Evolutionary conservation across 2,797 vertebrate species (phyloP), one percentile per base, ranked within the genome.

Genomic region (Todus mexicanus): DNA sequence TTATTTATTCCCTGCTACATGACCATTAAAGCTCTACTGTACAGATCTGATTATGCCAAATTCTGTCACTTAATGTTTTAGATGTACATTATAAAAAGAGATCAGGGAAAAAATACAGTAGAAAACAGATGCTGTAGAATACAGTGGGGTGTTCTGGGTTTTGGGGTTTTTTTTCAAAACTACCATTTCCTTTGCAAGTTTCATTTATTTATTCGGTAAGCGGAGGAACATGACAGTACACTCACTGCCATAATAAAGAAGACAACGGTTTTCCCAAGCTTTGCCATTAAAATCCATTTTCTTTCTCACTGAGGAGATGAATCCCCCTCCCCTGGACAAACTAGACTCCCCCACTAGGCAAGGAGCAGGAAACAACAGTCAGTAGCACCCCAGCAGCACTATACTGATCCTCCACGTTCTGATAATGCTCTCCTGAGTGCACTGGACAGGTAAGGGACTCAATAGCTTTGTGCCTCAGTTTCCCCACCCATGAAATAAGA

Each of bases 1-100:
- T 90, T 79, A 80, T 87, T 90, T 95, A 92, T 87, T 94, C 94
- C 85, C 94, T 80, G 81, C 60, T 87, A 90, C 53, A 94, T 57
- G 64, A 87, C 69, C 94, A 85, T 91, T 94, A 92, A 92, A 75
- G 63, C 70, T 95, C 86, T 84, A 87, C 93, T 75, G 82, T 70
- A 91, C 27, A 51, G 83, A 83, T 60, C 73, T 2, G 4, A 65
- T 65, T 74, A 88, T 93, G 95, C 93, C 95, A 95, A 94, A 91
- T 81, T 80, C 87, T 90, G 78, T 89, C 93, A 95, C 70, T 93
- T 87, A 65, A 66, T 69, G 59, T 86, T 94, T 76, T 63, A 35
- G 69, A 91, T 64, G 57, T 83, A 91, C 89, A 84, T 94, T 83
- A 68, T 38, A 90, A 87, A 71, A 94, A 84, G 77, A 92, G 81